Percentiles rank a stretch among this genome's conserved stretches.
These are phyloP conservation scores for Reinhardtius hippoglossoides DNA, from an alignment of 2,113 vertebrate species.

Conservation along the genomic window DNA sequence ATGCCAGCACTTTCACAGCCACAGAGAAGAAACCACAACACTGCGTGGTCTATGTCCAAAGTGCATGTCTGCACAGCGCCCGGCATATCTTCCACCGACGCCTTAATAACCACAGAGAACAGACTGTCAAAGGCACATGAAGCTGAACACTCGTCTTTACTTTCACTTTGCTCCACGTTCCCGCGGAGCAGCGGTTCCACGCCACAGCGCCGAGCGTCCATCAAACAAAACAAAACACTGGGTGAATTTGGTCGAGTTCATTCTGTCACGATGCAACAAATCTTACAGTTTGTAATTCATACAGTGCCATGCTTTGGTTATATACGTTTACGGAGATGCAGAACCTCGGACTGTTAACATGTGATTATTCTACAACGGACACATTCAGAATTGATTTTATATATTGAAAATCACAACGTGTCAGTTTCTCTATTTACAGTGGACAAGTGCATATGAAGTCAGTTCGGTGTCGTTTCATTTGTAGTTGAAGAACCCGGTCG, in stretches of 20 bases:
- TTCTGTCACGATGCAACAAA: constrained; percentile 58
- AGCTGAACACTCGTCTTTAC: constrained; percentile 49
- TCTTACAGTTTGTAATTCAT: constrained; percentile 34
- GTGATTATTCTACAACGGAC: constrained; percentile 31
- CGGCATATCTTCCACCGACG: constrained; percentile 36
- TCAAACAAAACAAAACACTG: constrained; percentile 30
- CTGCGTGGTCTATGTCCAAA: constrained; percentile 58
- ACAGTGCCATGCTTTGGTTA: constrained; percentile 59
- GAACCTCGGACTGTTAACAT: constrained; percentile 2
- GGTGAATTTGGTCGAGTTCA: constrained; percentile 53
- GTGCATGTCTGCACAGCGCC: constrained; percentile 28
- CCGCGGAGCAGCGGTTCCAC: constrained; percentile 51
- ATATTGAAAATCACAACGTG: constrained; percentile 26
- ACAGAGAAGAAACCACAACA: constrained; percentile 51
- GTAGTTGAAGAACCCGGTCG: constrained; percentile 87
- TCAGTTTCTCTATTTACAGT: constrained; percentile 55
- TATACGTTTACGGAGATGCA: constrained; percentile 47
- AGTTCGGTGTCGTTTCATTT: constrained; percentile 66
- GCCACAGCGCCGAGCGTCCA: background rate
- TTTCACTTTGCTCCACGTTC: constrained; percentile 31
- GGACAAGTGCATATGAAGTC: constrained; percentile 13
- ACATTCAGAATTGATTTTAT: constrained; percentile 30
- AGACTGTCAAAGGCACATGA: constrained; percentile 68
- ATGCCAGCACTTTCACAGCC: constrained; percentile 45
- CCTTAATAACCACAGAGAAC: constrained; percentile 30